Percentiles rank a stretch among this genome's conserved stretches.
Evolutionary conservation across 2,797 vertebrate genomes (phyloP).

Genomic region (Chiloscyllium punctatum): DNA sequence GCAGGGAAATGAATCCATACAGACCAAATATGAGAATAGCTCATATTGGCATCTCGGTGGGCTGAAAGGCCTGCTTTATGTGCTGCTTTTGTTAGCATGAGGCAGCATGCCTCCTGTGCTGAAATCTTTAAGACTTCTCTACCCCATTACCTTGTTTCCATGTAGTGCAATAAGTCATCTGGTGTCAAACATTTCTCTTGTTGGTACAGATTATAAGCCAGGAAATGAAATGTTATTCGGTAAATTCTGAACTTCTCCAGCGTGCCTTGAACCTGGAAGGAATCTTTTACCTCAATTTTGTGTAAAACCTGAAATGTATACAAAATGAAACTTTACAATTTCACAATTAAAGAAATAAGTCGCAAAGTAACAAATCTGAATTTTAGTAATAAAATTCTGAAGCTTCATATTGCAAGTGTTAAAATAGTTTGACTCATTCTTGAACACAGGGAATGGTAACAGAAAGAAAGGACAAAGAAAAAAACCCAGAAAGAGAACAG

Average conservation of each 20-base stretch:
- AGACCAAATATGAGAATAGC: no score
- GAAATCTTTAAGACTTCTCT: neutral
- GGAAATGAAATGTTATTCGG: conserved; percentile 73
- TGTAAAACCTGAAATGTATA: conserved; percentile 73
- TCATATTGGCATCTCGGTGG: no score
- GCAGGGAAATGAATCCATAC: no score
- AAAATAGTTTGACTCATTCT: neutral
- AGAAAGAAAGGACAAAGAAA: neutral
- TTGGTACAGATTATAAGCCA: conserved; percentile 66
- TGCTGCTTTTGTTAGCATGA: neutral
- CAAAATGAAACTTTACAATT: neutral
- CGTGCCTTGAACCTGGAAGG: conserved; percentile 54
- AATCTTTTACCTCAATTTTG: conserved; percentile 77
- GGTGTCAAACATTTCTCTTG: conserved; percentile 77
- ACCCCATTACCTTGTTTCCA: conserved; percentile 73
- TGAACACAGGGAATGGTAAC: neutral
- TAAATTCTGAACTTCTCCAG: conserved; percentile 62
- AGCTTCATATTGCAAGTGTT: neutral
- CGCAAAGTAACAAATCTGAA: neutral
- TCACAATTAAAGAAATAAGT: neutral
- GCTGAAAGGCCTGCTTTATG: no score
- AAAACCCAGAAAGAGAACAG: neutral
- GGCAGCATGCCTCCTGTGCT: neutral
- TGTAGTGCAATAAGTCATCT: conserved; percentile 71
- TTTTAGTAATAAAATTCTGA: neutral